Evolutionary conservation across 2,113 vertebrate genomes (phyloP).

Genomic region (Glareola pratincola): DNA sequence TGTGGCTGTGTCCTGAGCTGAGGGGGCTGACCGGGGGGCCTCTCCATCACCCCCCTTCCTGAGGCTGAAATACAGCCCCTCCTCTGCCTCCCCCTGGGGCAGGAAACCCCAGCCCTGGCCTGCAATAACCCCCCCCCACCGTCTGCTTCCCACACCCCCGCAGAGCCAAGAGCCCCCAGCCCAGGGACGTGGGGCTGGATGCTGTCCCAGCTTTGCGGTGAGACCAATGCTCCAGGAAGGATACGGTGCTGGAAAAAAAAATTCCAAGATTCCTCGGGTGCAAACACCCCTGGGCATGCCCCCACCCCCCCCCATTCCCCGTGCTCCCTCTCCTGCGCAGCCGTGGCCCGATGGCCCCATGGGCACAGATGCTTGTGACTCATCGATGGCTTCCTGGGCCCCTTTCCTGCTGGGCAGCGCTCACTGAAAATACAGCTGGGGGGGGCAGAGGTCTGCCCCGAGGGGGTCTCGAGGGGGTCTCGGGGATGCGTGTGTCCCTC

Average conservation of each 20-base stretch:
- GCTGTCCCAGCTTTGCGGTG: neutral
- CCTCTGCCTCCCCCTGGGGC: neutral
- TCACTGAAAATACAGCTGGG: neutral
- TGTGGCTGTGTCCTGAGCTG: neutral
- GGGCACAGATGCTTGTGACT: neutral
- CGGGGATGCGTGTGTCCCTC: accelerated
- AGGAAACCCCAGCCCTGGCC: neutral
- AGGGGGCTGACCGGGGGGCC: neutral
- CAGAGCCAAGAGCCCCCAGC: neutral
- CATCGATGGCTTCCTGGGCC: slow-evolving; percentile 7
- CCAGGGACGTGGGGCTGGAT: neutral
- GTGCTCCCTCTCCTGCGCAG: accelerated
- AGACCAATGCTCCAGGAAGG: neutral
- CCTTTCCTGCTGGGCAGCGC: neutral
- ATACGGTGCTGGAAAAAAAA: neutral
- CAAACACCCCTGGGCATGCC: neutral
- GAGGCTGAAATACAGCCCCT: neutral
- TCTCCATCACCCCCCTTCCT: neutral
- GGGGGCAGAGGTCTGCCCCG: neutral
- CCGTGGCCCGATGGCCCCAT: accelerated
- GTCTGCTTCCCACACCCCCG: neutral
- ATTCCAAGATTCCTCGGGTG: accelerated
- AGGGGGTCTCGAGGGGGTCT: neutral
- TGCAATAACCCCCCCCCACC: accelerated
- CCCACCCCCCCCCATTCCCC: too few relatives aligned